Percentiles rank a stretch among this genome's conserved stretches.
phyloP scores from a whole-genome alignment of 1,140 invertebrate genomes.

The Patella vulgata region DNA sequence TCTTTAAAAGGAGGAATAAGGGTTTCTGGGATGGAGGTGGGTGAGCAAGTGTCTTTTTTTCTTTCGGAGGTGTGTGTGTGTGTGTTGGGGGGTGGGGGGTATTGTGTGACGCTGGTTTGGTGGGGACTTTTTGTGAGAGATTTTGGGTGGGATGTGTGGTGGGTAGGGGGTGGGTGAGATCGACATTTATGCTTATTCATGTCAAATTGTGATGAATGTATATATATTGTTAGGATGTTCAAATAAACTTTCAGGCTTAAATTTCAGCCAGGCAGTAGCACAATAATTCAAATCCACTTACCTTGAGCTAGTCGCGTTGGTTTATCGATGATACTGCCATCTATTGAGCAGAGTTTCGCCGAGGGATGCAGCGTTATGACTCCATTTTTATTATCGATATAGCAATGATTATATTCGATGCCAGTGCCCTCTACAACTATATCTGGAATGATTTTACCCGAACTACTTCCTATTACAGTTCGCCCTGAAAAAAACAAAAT shows the following conservation, averaged over 20 bases:
- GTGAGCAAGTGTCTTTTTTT: too few species aligned
- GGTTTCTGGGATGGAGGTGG: too few species aligned
- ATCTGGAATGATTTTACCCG: slow-evolving; percentile 71
- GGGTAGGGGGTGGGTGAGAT: not conserved
- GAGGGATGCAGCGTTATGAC: slow-evolving; percentile 83
- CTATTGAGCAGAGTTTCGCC: slow-evolving; percentile 76
- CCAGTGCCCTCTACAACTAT: slow-evolving; percentile 83
- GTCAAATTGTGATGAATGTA: too few species aligned
- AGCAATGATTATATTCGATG: slow-evolving; percentile 83
- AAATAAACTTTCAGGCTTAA: too few species aligned
- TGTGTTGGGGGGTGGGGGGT: not conserved
- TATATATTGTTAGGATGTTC: too few species aligned
- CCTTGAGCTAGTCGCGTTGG: slow-evolving; percentile 81
- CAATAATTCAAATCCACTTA: too few species aligned
- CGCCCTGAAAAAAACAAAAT: slow-evolving; percentile 34
- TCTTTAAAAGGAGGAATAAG: not conserved
- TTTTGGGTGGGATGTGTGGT: not conserved
- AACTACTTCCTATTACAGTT: slow-evolving; percentile 42
- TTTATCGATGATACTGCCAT: slow-evolving; percentile 74
- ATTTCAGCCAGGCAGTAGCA: too few species aligned
- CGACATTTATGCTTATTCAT: too few species aligned
- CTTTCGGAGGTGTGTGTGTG: too few species aligned
- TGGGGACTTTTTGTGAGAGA: not conserved
- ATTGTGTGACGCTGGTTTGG: not conserved
- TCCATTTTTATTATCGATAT: slow-evolving; percentile 82